phyloP scores from a whole-genome alignment of 1,140 invertebrate species.

The Tetraneura akinire region DNA sequence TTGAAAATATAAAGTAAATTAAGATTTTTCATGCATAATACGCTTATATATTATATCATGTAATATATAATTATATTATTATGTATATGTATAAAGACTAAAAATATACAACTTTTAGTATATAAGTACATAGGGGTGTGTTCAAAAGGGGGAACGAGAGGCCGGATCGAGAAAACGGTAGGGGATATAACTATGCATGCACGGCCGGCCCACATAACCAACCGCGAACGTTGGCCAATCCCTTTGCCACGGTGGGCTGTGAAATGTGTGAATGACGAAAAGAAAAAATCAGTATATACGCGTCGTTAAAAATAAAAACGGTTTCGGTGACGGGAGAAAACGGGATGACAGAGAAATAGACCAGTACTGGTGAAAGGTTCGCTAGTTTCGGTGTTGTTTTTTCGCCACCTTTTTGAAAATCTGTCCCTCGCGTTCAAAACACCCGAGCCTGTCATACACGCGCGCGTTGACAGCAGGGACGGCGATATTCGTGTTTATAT shows the following conservation, averaged over 20 bases:
- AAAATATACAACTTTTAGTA: too few species aligned
- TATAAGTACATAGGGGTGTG: slow-evolving; percentile 6
- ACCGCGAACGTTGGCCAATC: background rate
- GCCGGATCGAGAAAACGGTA: background rate
- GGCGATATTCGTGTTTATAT: slow-evolving; percentile 22
- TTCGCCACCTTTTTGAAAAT: slow-evolving; percentile 15
- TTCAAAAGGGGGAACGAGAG: slow-evolving; percentile 11
- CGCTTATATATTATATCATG: too few species aligned
- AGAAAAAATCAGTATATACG: background rate
- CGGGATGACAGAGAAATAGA: slow-evolving; percentile 50
- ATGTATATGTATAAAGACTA: too few species aligned
- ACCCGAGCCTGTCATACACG: too few species aligned
- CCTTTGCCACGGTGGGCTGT: background rate
- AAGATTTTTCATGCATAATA: too few species aligned
- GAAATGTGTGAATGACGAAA: background rate
- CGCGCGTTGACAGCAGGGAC: slow-evolving; percentile 29
- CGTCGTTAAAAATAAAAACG: slow-evolving; percentile 46
- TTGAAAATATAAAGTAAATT: too few species aligned
- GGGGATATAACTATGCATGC: background rate
- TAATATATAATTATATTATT: too few species aligned
- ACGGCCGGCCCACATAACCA: slow-evolving; percentile 12
- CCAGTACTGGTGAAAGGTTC: slow-evolving; percentile 51
- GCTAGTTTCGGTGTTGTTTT: slow-evolving; percentile 47
- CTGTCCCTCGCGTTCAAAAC: background rate
- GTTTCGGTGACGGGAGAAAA: slow-evolving; percentile 44